phyloP scores from a whole-genome alignment of 2,797 vertebrate species.

The Coracias cyanogaster region DNA sequence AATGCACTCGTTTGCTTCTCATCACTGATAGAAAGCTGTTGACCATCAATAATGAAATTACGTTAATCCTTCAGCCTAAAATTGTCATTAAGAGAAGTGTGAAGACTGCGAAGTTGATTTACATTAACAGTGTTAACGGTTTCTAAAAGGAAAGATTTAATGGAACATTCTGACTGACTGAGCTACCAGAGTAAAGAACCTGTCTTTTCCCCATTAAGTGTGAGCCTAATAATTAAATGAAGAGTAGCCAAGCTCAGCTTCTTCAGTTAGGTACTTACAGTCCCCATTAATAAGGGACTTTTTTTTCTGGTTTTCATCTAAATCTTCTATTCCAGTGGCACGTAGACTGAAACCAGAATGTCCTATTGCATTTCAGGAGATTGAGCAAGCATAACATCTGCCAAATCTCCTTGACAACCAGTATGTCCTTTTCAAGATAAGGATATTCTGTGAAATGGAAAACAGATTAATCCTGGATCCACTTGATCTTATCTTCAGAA shows the following conservation, averaged over 20 bases:
- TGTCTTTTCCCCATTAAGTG: not conserved
- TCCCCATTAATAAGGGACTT: not conserved
- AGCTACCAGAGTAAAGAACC: not conserved
- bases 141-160: not conserved
- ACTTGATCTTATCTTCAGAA: constrained; percentile 44
- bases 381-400: constrained; percentile 48
- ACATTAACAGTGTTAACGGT: not conserved
- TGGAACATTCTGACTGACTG: not conserved
- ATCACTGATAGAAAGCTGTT: not conserved
- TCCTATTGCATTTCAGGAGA: constrained; percentile 32
- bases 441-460: constrained; percentile 54
- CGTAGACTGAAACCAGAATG: not conserved
- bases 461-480: constrained; percentile 52
- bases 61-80: not conserved
- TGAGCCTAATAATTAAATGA: not conserved
- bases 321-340: not conserved
- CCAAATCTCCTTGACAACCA: constrained; percentile 65
- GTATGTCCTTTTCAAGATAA: constrained; percentile 56
- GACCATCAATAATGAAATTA: not conserved
- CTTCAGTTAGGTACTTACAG: not conserved
- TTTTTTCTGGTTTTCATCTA: not conserved
- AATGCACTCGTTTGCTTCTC: not conserved
- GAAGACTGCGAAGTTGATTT: not conserved
- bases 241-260: not conserved
- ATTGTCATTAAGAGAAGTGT: not conserved